These are phyloP conservation scores for Cinara cedri DNA, from an alignment of 2,888 invertebrate species.

Conservation along the genomic window DNA sequence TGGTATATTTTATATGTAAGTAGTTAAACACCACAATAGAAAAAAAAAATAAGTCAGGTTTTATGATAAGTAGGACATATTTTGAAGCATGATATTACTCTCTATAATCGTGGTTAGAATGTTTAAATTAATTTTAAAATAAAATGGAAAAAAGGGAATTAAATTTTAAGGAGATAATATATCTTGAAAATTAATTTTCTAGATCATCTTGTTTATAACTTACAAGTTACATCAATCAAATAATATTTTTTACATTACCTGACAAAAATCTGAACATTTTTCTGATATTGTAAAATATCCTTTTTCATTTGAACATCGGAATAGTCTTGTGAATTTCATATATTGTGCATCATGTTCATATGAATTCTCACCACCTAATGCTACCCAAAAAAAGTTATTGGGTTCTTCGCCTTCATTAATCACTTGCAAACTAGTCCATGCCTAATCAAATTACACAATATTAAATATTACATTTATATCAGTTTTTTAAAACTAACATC, in stretches of 20 bases:
- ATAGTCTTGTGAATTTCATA: conserved; percentile 90
- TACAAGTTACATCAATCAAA: no score
- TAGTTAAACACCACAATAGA: no score
- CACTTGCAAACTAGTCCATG: conserved; percentile 72
- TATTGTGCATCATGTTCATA: conserved; percentile 89
- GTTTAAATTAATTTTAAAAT: no score
- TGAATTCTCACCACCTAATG: conserved; percentile 86
- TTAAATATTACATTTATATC: neutral
- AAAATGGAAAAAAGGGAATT: no score
- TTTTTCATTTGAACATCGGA: conserved; percentile 98
- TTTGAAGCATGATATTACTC: no score
- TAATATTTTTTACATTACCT: conserved; percentile 67
- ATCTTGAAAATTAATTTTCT: no score
- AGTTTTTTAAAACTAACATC: conserved; percentile 67
- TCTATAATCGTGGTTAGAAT: no score
- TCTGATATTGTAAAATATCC: conserved; percentile 99
- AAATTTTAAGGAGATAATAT: no score
- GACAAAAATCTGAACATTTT: conserved; percentile 97
- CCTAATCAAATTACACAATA: conserved; percentile 61
- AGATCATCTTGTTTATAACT: no score
- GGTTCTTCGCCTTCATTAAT: conserved; percentile 94
- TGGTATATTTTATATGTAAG: no score
- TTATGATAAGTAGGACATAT: no score
- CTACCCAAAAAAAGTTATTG: conserved; percentile 98
- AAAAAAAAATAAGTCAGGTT: no score